Evolutionary conservation across 2,888 invertebrate genomes (phyloP).

Genomic region (Sclerodermus sp.): DNA sequence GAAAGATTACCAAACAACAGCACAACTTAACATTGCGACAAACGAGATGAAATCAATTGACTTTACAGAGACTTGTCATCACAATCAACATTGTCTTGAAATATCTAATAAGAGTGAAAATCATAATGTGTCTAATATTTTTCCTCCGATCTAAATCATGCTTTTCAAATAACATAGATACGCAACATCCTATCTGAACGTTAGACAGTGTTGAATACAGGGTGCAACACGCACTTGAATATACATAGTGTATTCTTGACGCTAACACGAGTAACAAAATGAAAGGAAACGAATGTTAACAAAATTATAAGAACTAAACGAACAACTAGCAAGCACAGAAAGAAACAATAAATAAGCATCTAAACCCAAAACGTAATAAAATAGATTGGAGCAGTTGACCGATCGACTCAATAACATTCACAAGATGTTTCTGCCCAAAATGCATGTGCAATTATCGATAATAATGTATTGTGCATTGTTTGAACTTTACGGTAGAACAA

Average conservation of each 20-base stretch:
- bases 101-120: too few species aligned
- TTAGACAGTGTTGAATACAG: too few species aligned
- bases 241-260: background rate
- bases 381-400: slow-evolving; percentile 18
- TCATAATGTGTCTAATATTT: too few species aligned
- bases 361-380: slow-evolving; percentile 22
- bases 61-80: too few species aligned
- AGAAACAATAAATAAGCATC: slow-evolving; percentile 26
- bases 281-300: slow-evolving; percentile 10
- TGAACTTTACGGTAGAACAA: too few species aligned
- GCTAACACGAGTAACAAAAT: slow-evolving; percentile 17
- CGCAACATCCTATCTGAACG: too few species aligned
- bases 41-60: too few species aligned
- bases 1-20: too few species aligned
- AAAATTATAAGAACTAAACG: slow-evolving; percentile 28
- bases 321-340: slow-evolving; percentile 49
- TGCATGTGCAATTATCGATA: slow-evolving; percentile 2
- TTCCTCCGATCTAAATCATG: background rate
- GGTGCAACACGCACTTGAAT: too few species aligned
- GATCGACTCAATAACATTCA: slow-evolving; percentile 5
- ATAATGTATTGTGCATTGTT: too few species aligned
- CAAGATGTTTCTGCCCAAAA: background rate
- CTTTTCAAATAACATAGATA: slow-evolving; percentile 1
- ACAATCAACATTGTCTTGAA: too few species aligned
- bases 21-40: too few species aligned